Percentiles rank a stretch among this genome's conserved stretches.
These are phyloP conservation scores for Torymus auratus DNA, from an alignment of 2,888 invertebrate species.

Conservation along the genomic window DNA sequence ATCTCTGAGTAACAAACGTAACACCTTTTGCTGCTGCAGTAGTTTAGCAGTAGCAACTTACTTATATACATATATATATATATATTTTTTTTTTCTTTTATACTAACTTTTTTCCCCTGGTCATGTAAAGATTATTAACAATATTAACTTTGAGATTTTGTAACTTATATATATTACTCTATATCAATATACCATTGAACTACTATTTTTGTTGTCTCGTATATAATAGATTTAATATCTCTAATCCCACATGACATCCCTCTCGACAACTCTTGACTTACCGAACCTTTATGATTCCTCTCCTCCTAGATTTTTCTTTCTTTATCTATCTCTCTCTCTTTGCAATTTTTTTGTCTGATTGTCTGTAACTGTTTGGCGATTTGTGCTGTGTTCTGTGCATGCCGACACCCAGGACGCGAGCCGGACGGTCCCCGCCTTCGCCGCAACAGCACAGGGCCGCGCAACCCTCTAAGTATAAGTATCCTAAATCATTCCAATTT, in stretches of 20 bases:
- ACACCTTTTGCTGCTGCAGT: slow-evolving; percentile 37
- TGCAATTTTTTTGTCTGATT: slow-evolving; percentile 66
- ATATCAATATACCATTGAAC: slow-evolving; percentile 25
- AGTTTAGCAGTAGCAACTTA: slow-evolving; percentile 44
- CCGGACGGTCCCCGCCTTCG: slow-evolving; percentile 77
- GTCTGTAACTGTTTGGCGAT: slow-evolving; percentile 76
- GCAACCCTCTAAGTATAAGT: slow-evolving; percentile 77
- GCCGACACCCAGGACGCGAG: slow-evolving; percentile 75
- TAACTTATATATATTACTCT: slow-evolving; percentile 28
- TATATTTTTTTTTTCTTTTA: slow-evolving; percentile 24
- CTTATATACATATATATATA: slow-evolving; percentile 23
- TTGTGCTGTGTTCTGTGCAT: slow-evolving; percentile 77
- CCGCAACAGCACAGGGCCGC: slow-evolving; percentile 75
- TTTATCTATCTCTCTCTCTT: slow-evolving; percentile 29
- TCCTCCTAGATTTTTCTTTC: no score
- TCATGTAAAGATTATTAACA: slow-evolving; percentile 20
- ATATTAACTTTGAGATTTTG: slow-evolving; percentile 33
- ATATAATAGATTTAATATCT: slow-evolving; percentile 37
- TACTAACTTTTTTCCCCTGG: slow-evolving; percentile 23
- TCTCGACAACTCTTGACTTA: background rate
- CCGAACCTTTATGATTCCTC: slow-evolving; percentile 2
- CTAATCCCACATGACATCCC: slow-evolving; percentile 8
- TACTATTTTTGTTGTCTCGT: slow-evolving; percentile 40
- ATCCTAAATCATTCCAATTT: slow-evolving; percentile 64
- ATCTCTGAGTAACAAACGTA: slow-evolving; percentile 19